A percentile compares a stretch with the other conserved stretches of the same genome.
These are phyloP conservation scores for Gobiocypris rarus DNA, from an alignment of 2,113 vertebrate species.

Conservation along the genomic window DNA sequence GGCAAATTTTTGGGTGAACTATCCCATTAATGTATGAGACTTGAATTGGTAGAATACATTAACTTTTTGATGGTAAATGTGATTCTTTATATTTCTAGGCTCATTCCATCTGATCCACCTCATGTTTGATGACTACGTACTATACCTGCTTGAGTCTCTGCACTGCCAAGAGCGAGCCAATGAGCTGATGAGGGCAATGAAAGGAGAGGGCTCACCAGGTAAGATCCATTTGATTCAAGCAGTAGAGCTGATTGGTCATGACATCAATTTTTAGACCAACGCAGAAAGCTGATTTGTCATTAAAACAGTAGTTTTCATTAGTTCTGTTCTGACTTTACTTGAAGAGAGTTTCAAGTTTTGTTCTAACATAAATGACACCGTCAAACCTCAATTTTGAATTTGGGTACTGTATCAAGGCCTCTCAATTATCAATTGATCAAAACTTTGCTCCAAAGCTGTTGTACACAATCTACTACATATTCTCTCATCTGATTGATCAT, in stretches of 20 bases:
- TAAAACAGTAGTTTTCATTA: background rate
- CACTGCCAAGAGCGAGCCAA: slow-evolving; percentile 97
- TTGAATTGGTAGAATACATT: slow-evolving; percentile 7
- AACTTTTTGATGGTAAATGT: background rate
- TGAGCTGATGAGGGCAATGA: slow-evolving; percentile 97
- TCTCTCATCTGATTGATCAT: background rate
- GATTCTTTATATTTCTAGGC: slow-evolving; percentile 73
- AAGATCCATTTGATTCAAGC: slow-evolving; percentile 58
- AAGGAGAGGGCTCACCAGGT: slow-evolving; percentile 89
- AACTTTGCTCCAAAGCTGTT: background rate
- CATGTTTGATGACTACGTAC: slow-evolving; percentile 99
- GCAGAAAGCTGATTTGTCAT: background rate
- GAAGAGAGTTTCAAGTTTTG: background rate
- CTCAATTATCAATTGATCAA: background rate
- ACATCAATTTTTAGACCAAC: background rate
- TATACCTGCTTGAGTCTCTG: slow-evolving; percentile 95
- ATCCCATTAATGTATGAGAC: no score
- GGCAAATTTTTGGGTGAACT: no score
- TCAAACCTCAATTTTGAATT: background rate
- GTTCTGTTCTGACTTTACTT: background rate
- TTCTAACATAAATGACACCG: background rate
- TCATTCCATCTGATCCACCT: slow-evolving; percentile 98
- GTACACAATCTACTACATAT: background rate
- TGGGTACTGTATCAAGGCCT: background rate
- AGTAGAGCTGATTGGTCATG: background rate